A percentile compares a stretch with the other conserved stretches of the same genome.
Evolutionary conservation across 1,140 invertebrate genomes (phyloP).

Genomic region (Dendrolimus punctatus): DNA sequence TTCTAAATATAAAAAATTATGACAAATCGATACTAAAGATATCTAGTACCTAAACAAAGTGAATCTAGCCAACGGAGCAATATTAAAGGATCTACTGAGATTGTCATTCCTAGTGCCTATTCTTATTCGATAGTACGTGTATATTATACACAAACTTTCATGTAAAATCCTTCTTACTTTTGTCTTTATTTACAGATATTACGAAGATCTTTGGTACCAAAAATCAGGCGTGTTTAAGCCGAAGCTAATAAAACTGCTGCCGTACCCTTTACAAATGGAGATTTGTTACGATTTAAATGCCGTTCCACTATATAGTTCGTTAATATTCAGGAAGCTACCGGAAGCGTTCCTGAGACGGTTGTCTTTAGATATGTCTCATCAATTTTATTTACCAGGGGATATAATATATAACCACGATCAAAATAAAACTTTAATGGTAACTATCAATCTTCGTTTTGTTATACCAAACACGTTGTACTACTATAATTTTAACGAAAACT

Average conservation of each 20-base stretch:
- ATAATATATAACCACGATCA: constrained; percentile 60
- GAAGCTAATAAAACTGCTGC: constrained; percentile 46
- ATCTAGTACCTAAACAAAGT: too few species aligned
- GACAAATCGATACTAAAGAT: too few species aligned
- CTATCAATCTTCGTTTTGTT: neutral
- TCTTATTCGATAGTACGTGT: too few species aligned
- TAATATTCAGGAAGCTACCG: constrained; percentile 60
- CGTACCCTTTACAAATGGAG: constrained; percentile 59
- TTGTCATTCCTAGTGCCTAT: too few species aligned
- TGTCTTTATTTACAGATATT: constrained; percentile 34
- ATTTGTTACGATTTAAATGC: constrained; percentile 64
- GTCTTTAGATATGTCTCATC: constrained; percentile 59
- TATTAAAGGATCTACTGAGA: too few species aligned
- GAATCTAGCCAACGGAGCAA: too few species aligned
- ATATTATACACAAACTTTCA: too few species aligned
- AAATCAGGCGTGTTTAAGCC: constrained; percentile 61
- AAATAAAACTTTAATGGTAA: constrained; percentile 65
- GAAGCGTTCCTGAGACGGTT: constrained; percentile 60
- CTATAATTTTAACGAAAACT: too few species aligned
- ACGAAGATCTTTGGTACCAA: constrained; percentile 63
- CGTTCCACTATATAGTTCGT: constrained; percentile 59
- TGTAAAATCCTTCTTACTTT: too few species aligned
- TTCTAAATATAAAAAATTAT: too few species aligned
- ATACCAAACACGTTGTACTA: too few species aligned
- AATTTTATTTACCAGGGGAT: constrained; percentile 64